Evolutionary conservation across 2,888 invertebrate genomes (phyloP).

Genomic region (Bellardia pandia): DNA sequence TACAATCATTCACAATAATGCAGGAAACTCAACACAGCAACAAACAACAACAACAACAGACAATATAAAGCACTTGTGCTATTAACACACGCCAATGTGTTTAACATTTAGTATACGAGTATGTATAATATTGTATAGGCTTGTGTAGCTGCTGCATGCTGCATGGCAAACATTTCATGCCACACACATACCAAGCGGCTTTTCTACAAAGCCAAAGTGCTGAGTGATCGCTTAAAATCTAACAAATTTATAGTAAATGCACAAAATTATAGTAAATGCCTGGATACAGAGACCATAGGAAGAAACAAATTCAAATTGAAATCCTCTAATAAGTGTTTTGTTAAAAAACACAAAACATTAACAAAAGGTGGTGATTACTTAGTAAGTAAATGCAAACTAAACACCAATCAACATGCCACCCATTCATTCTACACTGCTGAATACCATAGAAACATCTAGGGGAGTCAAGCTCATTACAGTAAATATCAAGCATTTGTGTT

Average conservation of each 20-base stretch:
- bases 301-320: slow-evolving; percentile 35
- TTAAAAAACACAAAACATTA: slow-evolving; percentile 69
- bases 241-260: slow-evolving; percentile 63
- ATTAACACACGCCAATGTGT: slow-evolving; percentile 51
- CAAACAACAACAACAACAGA: not conserved
- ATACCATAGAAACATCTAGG: slow-evolving; percentile 11
- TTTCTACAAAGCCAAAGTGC: slow-evolving; percentile 58
- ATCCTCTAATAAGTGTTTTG: slow-evolving; percentile 58
- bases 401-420: slow-evolving; percentile 37
- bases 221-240: slow-evolving; percentile 69
- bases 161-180: slow-evolving; percentile 36
- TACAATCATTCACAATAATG: slow-evolving; percentile 44
- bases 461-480: not conserved
- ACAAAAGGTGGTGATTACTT: slow-evolving; percentile 18
- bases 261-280: slow-evolving; percentile 15
- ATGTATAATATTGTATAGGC: not conserved
- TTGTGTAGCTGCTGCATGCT: not conserved
- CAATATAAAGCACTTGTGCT: slow-evolving; percentile 43
- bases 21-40: slow-evolving; percentile 16
- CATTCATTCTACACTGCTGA: not conserved
- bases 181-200: slow-evolving; percentile 67
- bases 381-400: not conserved
- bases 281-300: not conserved
- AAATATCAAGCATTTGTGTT: slow-evolving; percentile 13
- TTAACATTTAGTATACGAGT: not conserved